Evolutionary conservation across 1,140 invertebrate genomes (phyloP), one percentile per base, ranked within the genome.

Genomic region (Hyphantria cunea): DNA sequence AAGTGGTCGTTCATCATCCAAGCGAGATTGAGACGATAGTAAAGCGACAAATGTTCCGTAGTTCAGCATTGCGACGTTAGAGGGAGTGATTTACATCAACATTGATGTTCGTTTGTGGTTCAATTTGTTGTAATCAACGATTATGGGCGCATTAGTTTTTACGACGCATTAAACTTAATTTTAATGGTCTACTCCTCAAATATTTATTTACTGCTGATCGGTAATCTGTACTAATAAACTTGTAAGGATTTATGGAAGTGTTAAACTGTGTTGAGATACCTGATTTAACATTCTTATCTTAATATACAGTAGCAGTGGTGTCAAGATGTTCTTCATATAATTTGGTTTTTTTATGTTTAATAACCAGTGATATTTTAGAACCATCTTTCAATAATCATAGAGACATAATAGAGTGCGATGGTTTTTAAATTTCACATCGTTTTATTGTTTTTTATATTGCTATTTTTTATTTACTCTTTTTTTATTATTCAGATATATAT

Each of bases 21-120:
- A 64, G 69, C 55, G 76, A 76, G 78, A 82, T 82, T 77, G 72
- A 80, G 77, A 76, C 61, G 76, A 76, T 80, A 78, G 73, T 68
- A 72, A 70, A 72, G 74, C 66, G 74, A 75, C 73, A 74, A 76
- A 72, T 70, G 76, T 70, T 63, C 60, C 60, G 70, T 74, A 74
- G 75, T 81, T 79, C 72, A 66, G 58, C 66, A 61, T 62, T 63
- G 60, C 17, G 50, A 49, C 76, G 64, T 66, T 74, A 84, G 83
- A 86, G 74, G 81, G 78, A 78, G 81, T 80, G 78, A 78, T 82
- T 84, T 80, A 80, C 72, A 70, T 68, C 60, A 71, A 66, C 55
- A 72, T 70, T 83, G 78, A 80, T 68, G 70, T 48, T 65, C 71
- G 65, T 73, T 77, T 73, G 74, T 72, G 71, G 64, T 70, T 67